Evolutionary conservation across 2,113 vertebrate species (phyloP).

Genomic region (Lepus timidus): DNA sequence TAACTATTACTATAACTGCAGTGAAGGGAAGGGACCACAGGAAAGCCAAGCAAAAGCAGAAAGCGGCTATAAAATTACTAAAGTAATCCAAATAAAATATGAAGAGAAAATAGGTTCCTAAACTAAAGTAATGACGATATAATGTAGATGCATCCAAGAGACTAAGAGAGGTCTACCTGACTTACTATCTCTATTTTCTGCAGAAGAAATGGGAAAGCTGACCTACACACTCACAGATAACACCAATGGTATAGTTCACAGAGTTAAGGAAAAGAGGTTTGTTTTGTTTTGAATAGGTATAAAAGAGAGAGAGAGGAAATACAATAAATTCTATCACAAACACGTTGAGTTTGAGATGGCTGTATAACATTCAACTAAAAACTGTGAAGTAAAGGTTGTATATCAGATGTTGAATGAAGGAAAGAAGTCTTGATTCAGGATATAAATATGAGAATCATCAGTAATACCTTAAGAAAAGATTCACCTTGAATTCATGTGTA

Average conservation of each 20-base stretch:
- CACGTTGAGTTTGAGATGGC: neutral
- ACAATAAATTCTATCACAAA: neutral
- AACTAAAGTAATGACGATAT: neutral
- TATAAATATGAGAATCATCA: conserved; percentile 14
- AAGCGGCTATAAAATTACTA: neutral
- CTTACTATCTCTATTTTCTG: neutral
- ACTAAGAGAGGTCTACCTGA: neutral
- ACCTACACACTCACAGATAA: neutral
- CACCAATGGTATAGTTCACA: neutral
- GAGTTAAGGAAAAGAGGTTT: neutral
- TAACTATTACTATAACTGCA: neutral
- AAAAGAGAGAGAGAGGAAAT: neutral
- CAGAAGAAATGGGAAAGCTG: too few species aligned
- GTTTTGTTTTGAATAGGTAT: neutral
- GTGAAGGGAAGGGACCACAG: neutral
- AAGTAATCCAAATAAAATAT: neutral
- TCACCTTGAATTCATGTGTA: neutral
- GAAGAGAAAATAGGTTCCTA: neutral
- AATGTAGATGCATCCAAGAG: neutral
- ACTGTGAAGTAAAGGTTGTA: neutral
- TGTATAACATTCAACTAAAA: neutral
- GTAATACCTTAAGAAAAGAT: neutral
- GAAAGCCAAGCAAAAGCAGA: neutral
- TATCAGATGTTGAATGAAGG: neutral
- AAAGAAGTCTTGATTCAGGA: neutral